Evolutionary conservation across 1,140 invertebrate genomes (phyloP).

Genomic region (Marisa cornuarietis): DNA sequence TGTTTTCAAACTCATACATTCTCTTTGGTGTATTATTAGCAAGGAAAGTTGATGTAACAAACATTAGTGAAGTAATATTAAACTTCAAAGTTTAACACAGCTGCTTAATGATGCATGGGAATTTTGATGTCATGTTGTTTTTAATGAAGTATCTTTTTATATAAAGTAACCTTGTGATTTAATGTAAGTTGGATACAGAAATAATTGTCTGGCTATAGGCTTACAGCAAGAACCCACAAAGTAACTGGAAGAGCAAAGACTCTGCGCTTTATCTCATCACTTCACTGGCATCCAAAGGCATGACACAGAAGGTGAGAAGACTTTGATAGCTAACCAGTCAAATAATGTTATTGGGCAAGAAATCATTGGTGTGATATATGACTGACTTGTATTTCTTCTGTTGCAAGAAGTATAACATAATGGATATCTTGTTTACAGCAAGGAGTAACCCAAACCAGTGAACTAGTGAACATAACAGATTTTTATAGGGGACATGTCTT

Average conservation of each 20-base stretch:
- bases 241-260: constrained; percentile 94
- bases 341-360: too few relatives aligned
- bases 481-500: constrained; percentile 88
- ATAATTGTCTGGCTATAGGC: constrained; percentile 68
- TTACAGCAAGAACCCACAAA: constrained; percentile 78
- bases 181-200: too few relatives aligned
- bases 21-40: too few relatives aligned
- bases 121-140: too few relatives aligned
- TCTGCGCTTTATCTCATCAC: constrained; percentile 95
- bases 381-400: too few relatives aligned
- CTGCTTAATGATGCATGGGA: too few relatives aligned
- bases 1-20: background rate
- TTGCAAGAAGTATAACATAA: background rate
- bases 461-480: constrained; percentile 86
- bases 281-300: constrained; percentile 89
- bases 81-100: too few relatives aligned
- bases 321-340: background rate
- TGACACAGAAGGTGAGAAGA: constrained; percentile 75
- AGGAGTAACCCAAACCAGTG: constrained; percentile 89
- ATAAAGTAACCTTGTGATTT: background rate
- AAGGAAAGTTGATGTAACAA: too few relatives aligned
- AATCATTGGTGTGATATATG: too few relatives aligned
- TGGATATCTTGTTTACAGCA: constrained; percentile 66
- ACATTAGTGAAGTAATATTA: too few relatives aligned
- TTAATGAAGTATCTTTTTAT: background rate